Evolutionary conservation across 1,140 invertebrate species (phyloP), one percentile per base, ranked within the genome.

Genomic region (Neelides sp.): DNA sequence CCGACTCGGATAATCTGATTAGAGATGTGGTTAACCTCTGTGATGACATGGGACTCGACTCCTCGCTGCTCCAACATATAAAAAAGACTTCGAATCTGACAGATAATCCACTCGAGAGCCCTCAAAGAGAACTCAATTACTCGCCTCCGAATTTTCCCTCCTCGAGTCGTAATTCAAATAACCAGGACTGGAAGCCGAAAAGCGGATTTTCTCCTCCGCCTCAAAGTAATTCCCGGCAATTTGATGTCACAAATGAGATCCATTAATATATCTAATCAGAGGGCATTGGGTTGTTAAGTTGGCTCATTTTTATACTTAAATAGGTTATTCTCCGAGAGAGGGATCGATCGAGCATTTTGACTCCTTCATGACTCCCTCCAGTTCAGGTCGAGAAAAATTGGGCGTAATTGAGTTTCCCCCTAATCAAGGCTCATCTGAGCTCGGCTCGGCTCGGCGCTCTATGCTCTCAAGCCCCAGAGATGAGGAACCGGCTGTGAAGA

Each of bases 11-110:
- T 13, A 19, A 39, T 5, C 36, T 52, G 4, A 19, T 46, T 3
- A 34, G 42, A 4, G 51, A 52, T 34, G 51, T 52, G n/a, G 36
- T 48, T 7, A 39, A 48, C 5, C 10, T 52, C 2, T 52, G 51
- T 12, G 24, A 48, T 30, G 51, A 45, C 24, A 41, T 41, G 10
- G 43, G 36, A 32, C 12, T 46, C 10, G 36, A 30, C 13, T 23
- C 41, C 26, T 32, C 28, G 10, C 13, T 46, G 17, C 40, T 45
- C 5, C 20, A 41, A 10, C 19, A 46, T 3, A 24, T 37, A 13
- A 35, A 37, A 13, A 37, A 43, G 34, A 22, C 27, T 30, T 28
- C 37, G 4, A 5, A 34, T 0, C 26, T 30, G n/a, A n/a, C n/a
- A n/a, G n/a, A n/a, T 20, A 30, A 28, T 22, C 13, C 34, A 4